These are phyloP conservation scores for Romanogobio albipinnatus DNA, from an alignment of 2,113 vertebrate species.

Conservation along the genomic window DNA sequence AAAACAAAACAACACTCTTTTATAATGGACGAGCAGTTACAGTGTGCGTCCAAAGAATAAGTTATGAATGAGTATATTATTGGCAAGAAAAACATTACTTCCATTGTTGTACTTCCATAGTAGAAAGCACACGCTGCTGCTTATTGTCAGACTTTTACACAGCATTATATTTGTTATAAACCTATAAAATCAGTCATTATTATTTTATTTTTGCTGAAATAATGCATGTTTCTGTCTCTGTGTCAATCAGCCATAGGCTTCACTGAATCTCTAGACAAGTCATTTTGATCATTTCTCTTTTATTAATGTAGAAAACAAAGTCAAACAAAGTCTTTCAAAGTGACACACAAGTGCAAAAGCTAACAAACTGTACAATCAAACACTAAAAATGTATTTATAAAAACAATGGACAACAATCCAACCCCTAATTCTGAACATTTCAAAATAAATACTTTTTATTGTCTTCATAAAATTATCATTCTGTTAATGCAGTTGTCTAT, in stretches of 20 bases:
- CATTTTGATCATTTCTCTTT: background rate
- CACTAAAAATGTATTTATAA: constrained; percentile 7
- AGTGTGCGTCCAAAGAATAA: background rate
- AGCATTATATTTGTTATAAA: no score
- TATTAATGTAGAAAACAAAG: constrained; percentile 34
- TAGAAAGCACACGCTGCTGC: background rate
- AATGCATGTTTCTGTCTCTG: background rate
- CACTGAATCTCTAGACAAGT: background rate
- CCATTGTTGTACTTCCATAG: background rate
- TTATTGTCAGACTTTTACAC: no score
- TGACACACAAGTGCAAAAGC: constrained; percentile 20
- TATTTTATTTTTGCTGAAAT: background rate
- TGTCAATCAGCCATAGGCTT: background rate
- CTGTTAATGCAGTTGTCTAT: background rate
- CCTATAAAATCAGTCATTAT: no score
- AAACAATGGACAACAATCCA: constrained; percentile 9
- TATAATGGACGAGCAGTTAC: constrained; percentile 9
- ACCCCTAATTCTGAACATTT: background rate
- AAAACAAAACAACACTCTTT: constrained; percentile 35
- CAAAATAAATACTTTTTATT: background rate
- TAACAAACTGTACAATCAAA: constrained; percentile 28
- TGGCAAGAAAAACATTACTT: background rate
- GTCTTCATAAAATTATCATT: background rate
- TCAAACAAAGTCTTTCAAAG: constrained; percentile 11
- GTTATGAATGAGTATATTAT: constrained; percentile 2